Evolutionary conservation across 2,797 vertebrate genomes (phyloP), one percentile per base, ranked within the genome.

Genomic region (Takifugu ocellatus): DNA sequence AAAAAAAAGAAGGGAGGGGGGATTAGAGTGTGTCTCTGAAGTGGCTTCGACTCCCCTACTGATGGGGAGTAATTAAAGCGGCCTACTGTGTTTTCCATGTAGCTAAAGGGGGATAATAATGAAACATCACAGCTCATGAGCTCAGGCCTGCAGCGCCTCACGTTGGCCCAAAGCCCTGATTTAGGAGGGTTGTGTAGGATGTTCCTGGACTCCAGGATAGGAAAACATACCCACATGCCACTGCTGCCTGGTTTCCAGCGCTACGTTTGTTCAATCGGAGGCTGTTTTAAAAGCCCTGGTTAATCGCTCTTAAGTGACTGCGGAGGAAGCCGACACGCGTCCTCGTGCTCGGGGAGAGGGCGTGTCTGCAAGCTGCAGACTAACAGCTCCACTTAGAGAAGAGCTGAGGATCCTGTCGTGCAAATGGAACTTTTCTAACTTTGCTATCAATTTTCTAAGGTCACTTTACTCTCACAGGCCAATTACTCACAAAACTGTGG

Each of bases 1-100:
- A 76, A 79, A 49, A 83, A 49, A 84, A 78, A 74, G 69, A 83
- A 78, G 70, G 82, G 81, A 77, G 76, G 81, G 56, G 78, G 78
- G 83, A 86, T 84, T 88, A 84, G 83, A 77, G 84, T 71, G 75
- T 78, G 81, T 80, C 82, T 84, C 87, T 86, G 77, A 88, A 87
- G 84, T 88, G 77, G 81, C 73, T 83, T 77, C 79, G 75, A 86
- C 81, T 89, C 77, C 71, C 75, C 72, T 65, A 78, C 88, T 86
- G 85, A 90, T 85, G 80, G 87, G 84, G 79, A 88, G 84, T 88
- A 88, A 89, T 91, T 87, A 89, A 88, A 89, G 82, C 77, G 68
- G 79, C 87, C 82, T 85, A 83, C 87, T 89, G 82, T 79, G 84
- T 82, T 78, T 82, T 81, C 72, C 63, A 84, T 82, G 84, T 79